Evolutionary conservation across 2,888 invertebrate species (phyloP), one percentile per base, ranked within the genome.

Genomic region (Cremastinae sp.): DNA sequence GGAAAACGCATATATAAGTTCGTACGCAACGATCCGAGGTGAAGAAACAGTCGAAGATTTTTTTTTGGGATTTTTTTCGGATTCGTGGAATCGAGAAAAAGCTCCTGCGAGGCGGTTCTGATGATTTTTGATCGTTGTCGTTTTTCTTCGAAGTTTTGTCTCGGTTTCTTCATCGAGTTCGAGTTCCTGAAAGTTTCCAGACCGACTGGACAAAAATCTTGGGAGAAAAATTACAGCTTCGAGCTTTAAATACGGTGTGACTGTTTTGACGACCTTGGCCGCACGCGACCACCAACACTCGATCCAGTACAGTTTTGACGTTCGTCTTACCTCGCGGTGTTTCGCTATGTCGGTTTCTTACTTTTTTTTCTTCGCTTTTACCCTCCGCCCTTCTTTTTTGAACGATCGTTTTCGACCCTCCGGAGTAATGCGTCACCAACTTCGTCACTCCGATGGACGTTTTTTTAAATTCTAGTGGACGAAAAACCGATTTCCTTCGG

Each of bases 201-300:
- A 28, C 28, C 28, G 28, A 28, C 28, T 3, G 28, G 28, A 28
- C 2, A 3, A 16, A 35, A 61, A 14, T 4, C 5, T 10, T 9
- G 20, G 37, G 62, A 37, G 18, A 28, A 22, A 73, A 79, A 78
- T 64, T 56, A 61, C n/a, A 64, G 55, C 74, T 69, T 61, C 43
- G 20, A 59, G 55, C 28, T 28, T 56, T 51, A 75, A 78, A 84
- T 22, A 69, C 79, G 74, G 81, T 61, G 79, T 80, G 78, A 76
- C 75, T 83, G 64, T 76, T n/a, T 76, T 68, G 53, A 16, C 81
- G 87, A 88, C 88, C 88, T 88, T 88, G 88, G 86, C 86, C 86
- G 84, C 88, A 87, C 88, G 88, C 88, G 86, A 88, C 79, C 82
- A 56, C 72, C 66, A 22, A 56, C 28, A 71, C 65, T 65, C 37